Conservation (phyloP, 2,888 invertebrate genomes). For the Margaritifera margaritifera region DNA sequence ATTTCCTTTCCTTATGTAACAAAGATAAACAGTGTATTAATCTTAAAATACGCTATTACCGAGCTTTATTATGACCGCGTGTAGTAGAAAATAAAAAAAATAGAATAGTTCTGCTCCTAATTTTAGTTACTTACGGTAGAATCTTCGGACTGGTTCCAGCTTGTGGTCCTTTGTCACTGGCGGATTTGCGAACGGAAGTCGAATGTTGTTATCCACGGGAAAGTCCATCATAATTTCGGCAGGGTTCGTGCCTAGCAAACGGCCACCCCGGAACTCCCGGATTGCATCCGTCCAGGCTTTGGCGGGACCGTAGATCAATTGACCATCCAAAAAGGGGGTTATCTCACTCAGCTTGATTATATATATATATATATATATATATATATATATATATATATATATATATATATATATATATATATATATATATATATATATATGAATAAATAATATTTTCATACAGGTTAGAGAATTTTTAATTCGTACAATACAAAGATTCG, state of each 20-base stretch:
- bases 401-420: too few species aligned
- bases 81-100: too few species aligned
- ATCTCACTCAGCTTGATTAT: constrained; percentile 77
- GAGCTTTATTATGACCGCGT: too few species aligned
- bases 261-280: constrained; percentile 75
- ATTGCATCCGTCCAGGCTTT: constrained; percentile 78
- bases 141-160: constrained; percentile 75
- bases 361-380: constrained; percentile 8
- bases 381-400: too few species aligned
- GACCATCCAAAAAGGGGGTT: constrained; percentile 79
- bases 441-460: too few species aligned
- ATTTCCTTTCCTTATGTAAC: too few species aligned
- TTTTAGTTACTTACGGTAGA: constrained; percentile 75
- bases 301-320: constrained; percentile 78
- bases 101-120: too few species aligned
- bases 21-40: too few species aligned
- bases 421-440: too few species aligned
- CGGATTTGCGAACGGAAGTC: constrained; percentile 78
- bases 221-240: constrained; percentile 70
- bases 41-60: too few species aligned
- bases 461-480: too few species aligned
- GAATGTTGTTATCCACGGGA: constrained; percentile 75
- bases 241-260: constrained; percentile 64
- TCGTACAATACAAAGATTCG: too few species aligned
- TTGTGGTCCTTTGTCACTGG: constrained; percentile 76